Conservation (phyloP, 2,888 invertebrate species). For the Trypoxylon attenuatum region DNA sequence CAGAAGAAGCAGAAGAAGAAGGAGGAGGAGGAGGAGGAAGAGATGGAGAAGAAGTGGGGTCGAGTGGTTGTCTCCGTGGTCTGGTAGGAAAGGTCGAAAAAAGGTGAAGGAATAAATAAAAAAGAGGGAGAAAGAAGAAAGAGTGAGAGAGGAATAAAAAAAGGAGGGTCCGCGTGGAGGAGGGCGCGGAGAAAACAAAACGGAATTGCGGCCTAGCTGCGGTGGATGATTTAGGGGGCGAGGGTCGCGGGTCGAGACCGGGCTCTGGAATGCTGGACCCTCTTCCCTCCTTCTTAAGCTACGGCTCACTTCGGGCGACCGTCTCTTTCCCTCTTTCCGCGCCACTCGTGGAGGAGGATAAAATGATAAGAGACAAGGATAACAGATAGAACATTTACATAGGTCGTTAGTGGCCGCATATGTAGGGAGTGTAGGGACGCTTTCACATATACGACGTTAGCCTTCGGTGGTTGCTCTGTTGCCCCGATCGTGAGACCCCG, state of each 20-base stretch:
- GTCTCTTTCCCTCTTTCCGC: slow-evolving; percentile 36
- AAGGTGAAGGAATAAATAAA: slow-evolving; percentile 33
- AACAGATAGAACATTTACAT: slow-evolving; percentile 71
- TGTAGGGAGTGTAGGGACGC: slow-evolving; percentile 44
- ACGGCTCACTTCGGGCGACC: slow-evolving; percentile 1
- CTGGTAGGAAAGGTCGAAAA: slow-evolving; percentile 56
- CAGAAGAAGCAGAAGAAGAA: slow-evolving; percentile 24
- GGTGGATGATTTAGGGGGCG: slow-evolving; percentile 75
- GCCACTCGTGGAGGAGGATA: slow-evolving; percentile 51
- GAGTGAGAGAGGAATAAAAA: slow-evolving; percentile 39
- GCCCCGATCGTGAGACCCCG: slow-evolving; percentile 39
- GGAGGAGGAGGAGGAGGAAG: slow-evolving; percentile 11
- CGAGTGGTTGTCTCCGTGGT: slow-evolving; percentile 54
- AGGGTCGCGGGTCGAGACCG: slow-evolving; percentile 74
- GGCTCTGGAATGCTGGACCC: slow-evolving; percentile 70
- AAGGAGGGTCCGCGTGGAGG: slow-evolving; percentile 16
- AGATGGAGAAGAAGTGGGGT: slow-evolving; percentile 44
- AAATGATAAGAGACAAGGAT: slow-evolving; percentile 72
- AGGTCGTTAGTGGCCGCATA: slow-evolving; percentile 69
- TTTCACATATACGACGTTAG: slow-evolving; percentile 20
- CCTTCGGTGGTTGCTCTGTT: not conserved
- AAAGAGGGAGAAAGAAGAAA: slow-evolving; percentile 30
- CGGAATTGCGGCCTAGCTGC: slow-evolving; percentile 72
- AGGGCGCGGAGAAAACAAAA: slow-evolving; percentile 69
- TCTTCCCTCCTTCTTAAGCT: slow-evolving; percentile 31